Base-by-base conservation (phyloP, 2,113 vertebrate species). In the Carassius carassius region DNA sequence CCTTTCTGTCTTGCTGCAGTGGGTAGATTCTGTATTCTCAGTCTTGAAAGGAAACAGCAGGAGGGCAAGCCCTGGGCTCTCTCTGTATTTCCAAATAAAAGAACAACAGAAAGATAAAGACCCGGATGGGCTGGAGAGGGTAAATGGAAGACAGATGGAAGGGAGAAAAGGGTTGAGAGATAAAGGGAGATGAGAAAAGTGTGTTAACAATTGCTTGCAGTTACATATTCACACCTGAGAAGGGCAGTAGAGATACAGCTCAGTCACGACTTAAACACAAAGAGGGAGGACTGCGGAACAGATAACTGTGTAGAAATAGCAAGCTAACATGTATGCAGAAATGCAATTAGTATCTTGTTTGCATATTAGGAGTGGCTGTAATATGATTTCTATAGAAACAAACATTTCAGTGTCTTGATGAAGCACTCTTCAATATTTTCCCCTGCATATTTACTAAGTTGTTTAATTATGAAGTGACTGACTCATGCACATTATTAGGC, bases 241-340 rank as follows among this genome's bases (percentile, higher is more conserved):
- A 93, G 89, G 92, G 93, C 92, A 92, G 93, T 91, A 94, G 88
- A 92, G 93, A 94, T 91, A 89, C 91, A 93, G 93, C 86, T 90
- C 86, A 92, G 84, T 72, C 86, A 49, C 62, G 85, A 81, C 60
- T 69, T 32, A 54, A 29, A 41, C 25, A 51, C 56, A 58, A 65
- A 54, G 10, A 60, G 65, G 3, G 47, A 32, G 44, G 49, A 81
- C 84, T 83, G 62, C 37, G 23, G 25, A 69, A 32, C 29, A 67
- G 14, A 35, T n/a, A 54, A 32, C 58, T 8, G 78, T 47, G 14
- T 35, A n/a, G 10, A 69, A 35, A 35, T 47, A 49, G 5, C 44
- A 69, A 69, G 25, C 63, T 74, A 25, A 41, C 35, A 70, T 70
- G 19, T 72, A 72, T 41, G 69, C 69, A 41, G 19, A 72, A 72